phyloP scores from a whole-genome alignment of 2,888 invertebrate genomes.

The Macaria notata region DNA sequence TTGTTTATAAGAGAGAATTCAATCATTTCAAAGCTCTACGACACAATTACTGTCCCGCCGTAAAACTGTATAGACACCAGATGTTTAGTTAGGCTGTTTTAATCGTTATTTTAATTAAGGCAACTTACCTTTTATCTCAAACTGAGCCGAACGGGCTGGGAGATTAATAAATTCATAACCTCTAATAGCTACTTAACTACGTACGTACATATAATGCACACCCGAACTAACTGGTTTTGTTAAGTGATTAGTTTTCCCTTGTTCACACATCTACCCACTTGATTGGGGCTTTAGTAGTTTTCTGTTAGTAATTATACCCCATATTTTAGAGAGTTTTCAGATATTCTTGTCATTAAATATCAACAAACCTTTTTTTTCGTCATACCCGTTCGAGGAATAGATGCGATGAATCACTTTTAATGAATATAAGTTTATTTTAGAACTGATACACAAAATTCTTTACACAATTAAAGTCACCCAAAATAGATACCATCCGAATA shows the following conservation, averaged over 20 bases:
- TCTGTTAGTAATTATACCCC: too few species aligned
- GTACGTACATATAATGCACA: conserved; percentile 10
- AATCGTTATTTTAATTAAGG: conserved; percentile 19
- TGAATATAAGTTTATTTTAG: too few species aligned
- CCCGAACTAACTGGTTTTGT: conserved; percentile 9
- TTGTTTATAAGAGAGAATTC: conserved; percentile 14
- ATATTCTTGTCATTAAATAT: too few species aligned
- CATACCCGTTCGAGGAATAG: too few species aligned
- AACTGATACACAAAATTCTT: conserved; percentile 4
- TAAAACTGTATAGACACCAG: conserved; percentile 18
- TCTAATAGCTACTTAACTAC: too few species aligned
- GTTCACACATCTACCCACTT: too few species aligned
- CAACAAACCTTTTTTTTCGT: too few species aligned
- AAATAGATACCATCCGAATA: conserved; percentile 16
- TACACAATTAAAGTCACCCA: conserved; percentile 6
- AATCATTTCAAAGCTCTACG: conserved; percentile 12
- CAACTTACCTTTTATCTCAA: conserved; percentile 19
- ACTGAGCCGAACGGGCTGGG: conserved; percentile 1
- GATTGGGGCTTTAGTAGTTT: too few species aligned
- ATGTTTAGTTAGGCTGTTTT: conserved; percentile 25
- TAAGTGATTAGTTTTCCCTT: conserved; percentile 3
- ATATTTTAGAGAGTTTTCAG: too few species aligned
- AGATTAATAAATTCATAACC: conserved; percentile 12
- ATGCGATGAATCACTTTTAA: too few species aligned
- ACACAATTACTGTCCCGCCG: conserved; percentile 17